Percentiles rank a stretch among this genome's conserved stretches.
Evolutionary conservation across 2,797 vertebrate species (phyloP).

Genomic region (Calcarius lapponicus): DNA sequence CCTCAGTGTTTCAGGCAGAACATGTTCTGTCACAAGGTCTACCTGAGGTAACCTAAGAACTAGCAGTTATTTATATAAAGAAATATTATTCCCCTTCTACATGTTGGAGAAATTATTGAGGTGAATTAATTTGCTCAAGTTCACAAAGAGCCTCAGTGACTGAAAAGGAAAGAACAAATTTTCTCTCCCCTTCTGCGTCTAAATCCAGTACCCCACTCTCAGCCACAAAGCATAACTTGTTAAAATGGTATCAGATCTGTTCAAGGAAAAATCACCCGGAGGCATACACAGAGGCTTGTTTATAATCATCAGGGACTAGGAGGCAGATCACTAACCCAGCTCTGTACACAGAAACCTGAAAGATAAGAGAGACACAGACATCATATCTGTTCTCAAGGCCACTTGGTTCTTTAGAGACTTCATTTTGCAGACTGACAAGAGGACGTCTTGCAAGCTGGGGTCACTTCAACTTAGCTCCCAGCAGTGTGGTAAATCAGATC

Average conservation of each 20-base stretch:
- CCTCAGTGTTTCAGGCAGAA: background rate
- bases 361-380: background rate
- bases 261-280: background rate
- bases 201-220: background rate
- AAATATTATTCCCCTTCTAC: background rate
- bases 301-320: background rate
- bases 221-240: background rate
- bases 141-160: background rate
- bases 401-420: background rate
- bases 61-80: background rate
- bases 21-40: background rate
- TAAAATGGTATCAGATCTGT: background rate
- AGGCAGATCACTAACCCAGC: background rate
- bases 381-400: background rate
- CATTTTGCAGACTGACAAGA: constrained; percentile 13
- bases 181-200: background rate
- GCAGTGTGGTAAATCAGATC: constrained; percentile 14
- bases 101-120: background rate
- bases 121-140: background rate
- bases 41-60: background rate
- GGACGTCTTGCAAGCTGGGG: background rate
- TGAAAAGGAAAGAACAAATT: background rate
- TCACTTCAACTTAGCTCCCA: background rate
- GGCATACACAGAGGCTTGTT: constrained; percentile 16
- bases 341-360: background rate